Base-by-base conservation (phyloP, 2,113 vertebrate genomes). In the Columbina picui region DNA sequence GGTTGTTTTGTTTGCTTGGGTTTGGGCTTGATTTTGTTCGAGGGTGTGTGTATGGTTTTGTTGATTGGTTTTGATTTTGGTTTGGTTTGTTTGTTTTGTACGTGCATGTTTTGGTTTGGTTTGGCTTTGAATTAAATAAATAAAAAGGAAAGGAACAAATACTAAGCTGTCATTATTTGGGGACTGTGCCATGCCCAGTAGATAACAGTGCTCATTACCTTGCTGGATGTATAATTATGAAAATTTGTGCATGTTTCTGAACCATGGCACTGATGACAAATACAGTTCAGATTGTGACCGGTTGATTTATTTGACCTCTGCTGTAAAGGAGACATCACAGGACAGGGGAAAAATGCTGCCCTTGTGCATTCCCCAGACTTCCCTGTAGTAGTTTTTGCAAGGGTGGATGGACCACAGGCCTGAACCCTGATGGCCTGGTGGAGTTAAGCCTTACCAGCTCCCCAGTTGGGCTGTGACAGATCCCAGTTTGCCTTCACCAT, bases 401-500 rank as follows among this genome's bases (percentile, higher is more conserved):
- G 30, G 6, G n/a, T 76, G 19, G 6, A 14, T 16, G 17, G 9
- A 34, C 26, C 8, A 7, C 0, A 0, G 17, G 15, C 26, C 41
- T 82, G 49, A 71, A 27, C 3, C 14, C 7, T 47, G 39, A 30
- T 50, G 19, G 7, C 14, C 12, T 60, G 29, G 16, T 41, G 15
- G 14, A 60, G 12, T 22, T 82, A 57, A 30, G 14, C 14, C 29
- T 55, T 22, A 25, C 23, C 15, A 41, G 22, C 45, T 75, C 45
- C 27, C 27, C 34, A 64, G 9, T 18, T 90, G 36, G 29, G 27
- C n/a, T 60, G 39, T 8, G 32, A 29, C 1, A 3, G 26, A 36
- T 77, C 53, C 65, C 32, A 49, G 39, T 43, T 67, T 57, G 29
- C 32, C 14, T 15, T 8, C 9, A 4, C 19, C 18, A 61, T 52